Percentiles rank a stretch among this genome's conserved stretches.
Conservation (phyloP, 2,888 invertebrate genomes). For the Steinernema scapterisci region DNA sequence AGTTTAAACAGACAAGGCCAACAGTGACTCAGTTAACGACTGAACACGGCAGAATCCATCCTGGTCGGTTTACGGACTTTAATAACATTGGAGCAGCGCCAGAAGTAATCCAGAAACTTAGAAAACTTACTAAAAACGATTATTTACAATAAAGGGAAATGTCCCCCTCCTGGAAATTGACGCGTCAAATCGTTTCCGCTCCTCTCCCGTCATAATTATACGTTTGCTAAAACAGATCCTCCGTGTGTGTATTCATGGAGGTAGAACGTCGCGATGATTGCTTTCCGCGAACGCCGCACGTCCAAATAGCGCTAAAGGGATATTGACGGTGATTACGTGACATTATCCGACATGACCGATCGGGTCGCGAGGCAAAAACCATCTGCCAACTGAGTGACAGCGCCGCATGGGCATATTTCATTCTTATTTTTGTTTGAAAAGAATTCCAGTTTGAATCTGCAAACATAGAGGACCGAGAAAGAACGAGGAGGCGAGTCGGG, state of each 20-base stretch:
- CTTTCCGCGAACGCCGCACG: neutral
- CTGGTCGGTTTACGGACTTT: no score
- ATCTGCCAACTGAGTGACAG: neutral
- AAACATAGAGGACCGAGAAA: neutral
- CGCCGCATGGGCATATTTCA: neutral
- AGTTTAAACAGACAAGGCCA: no score
- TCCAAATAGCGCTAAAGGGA: neutral
- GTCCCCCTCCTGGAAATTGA: neutral
- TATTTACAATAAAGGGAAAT: no score
- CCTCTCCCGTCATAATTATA: neutral
- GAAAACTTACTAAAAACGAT: no score
- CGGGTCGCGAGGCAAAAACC: neutral
- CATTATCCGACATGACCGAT: neutral
- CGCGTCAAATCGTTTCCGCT: neutral
- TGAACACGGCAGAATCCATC: no score
- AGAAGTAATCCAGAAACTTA: no score
- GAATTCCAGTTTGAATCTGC: neutral
- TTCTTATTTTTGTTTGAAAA: neutral
- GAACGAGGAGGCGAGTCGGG: neutral
- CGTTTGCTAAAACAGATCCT: neutral
- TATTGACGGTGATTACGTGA: constrained; percentile 1
- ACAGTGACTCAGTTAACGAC: no score
- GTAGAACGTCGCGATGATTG: neutral
- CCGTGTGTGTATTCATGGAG: neutral
- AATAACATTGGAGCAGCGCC: no score